Percentiles rank a stretch among this genome's conserved stretches.
phyloP scores from a whole-genome alignment of 1,140 invertebrate genomes.

The Leptinotarsa defecta region DNA sequence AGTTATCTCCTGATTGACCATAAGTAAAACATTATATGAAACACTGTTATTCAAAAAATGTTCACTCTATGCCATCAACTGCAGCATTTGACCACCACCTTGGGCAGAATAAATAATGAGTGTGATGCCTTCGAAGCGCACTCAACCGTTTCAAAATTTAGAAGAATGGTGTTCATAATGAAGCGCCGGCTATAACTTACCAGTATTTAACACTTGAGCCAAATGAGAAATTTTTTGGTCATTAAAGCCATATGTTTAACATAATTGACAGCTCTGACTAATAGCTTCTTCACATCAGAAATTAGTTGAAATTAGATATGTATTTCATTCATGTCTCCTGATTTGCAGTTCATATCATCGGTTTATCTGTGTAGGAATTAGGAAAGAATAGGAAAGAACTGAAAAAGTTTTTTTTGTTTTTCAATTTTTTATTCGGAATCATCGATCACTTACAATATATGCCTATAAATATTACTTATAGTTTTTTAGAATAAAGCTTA shows the following conservation, averaged over 20 bases:
- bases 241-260: conserved; percentile 22
- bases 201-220: conserved; percentile 24
- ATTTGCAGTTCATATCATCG: background rate
- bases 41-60: no score
- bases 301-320: conserved; percentile 25
- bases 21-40: no score
- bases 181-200: conserved; percentile 11
- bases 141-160: background rate
- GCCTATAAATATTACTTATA: no score
- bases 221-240: conserved; percentile 25
- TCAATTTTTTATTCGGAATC: no score
- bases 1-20: no score
- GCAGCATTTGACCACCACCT: no score
- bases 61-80: no score
- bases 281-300: conserved; percentile 27
- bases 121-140: background rate
- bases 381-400: no score
- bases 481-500: no score
- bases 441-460: no score
- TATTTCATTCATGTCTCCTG: background rate
- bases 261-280: conserved; percentile 29
- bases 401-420: no score
- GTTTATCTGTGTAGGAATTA: background rate
- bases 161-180: conserved; percentile 12
- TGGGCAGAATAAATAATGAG: no score